Evolutionary conservation across 2,797 vertebrate genomes (phyloP).

Genomic region (Pelobates cultripes): DNA sequence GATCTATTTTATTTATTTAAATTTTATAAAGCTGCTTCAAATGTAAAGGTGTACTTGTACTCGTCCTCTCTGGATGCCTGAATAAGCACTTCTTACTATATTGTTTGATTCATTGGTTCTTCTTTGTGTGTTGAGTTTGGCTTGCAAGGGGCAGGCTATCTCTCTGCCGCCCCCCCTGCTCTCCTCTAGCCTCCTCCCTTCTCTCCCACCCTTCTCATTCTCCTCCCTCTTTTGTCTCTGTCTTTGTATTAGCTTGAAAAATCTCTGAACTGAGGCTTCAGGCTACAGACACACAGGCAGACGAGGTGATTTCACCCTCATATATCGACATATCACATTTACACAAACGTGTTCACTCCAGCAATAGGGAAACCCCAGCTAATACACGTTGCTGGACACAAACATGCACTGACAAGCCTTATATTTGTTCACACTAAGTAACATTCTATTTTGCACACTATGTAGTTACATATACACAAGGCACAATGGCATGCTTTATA

Average conservation of each 20-base stretch:
- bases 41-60: no score
- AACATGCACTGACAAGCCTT: not conserved
- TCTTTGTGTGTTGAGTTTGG: not conserved
- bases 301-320: no score
- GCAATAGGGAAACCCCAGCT: no score
- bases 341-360: no score
- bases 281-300: not conserved
- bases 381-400: not conserved
- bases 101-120: not conserved
- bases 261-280: not conserved
- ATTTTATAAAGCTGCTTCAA: no score
- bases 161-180: not conserved
- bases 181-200: not conserved
- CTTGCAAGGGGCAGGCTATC: not conserved
- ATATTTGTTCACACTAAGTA: not conserved
- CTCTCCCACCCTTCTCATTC: not conserved
- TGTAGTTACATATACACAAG: not conserved
- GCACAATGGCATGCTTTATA: not conserved
- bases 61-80: no score
- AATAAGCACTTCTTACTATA: no score
- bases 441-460: not conserved
- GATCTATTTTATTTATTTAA: no score
- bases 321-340: no score
- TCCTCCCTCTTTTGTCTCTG: constrained; percentile 19
- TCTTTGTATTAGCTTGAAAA: constrained; percentile 32